These are phyloP conservation scores for Pseudomyrmex cubaensis DNA, from an alignment of 1,140 invertebrate species.

Conservation along the genomic window DNA sequence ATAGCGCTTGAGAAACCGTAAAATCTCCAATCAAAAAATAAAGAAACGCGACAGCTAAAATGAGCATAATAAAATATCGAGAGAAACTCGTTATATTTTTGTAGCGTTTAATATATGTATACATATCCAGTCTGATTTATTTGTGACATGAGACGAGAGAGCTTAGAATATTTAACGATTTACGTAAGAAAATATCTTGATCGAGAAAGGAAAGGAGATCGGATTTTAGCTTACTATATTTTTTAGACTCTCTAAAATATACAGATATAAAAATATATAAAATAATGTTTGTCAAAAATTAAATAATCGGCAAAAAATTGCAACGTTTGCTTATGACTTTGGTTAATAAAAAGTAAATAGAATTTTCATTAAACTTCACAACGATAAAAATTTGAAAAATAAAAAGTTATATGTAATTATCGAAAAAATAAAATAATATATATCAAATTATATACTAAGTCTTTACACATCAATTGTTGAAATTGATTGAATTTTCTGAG, in stretches of 20 bases:
- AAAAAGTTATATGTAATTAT: too few species aligned
- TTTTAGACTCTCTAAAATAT: too few species aligned
- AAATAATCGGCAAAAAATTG: neutral
- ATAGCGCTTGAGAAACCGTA: constrained; percentile 14
- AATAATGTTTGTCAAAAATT: neutral
- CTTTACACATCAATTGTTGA: neutral
- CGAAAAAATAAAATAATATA: constrained; percentile 15
- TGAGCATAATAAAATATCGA: constrained; percentile 61
- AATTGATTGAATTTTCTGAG: neutral
- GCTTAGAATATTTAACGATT: constrained; percentile 27
- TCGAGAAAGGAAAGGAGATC: neutral
- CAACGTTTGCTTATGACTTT: neutral
- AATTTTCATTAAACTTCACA: neutral
- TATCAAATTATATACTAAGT: neutral
- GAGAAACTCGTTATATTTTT: constrained; percentile 62
- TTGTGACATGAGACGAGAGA: constrained; percentile 14
- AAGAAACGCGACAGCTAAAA: constrained; percentile 49
- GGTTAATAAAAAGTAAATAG: neutral
- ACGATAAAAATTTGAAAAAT: neutral
- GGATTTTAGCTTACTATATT: neutral
- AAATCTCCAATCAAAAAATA: constrained; percentile 28
- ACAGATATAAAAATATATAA: neutral
- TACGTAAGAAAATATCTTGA: constrained; percentile 21
- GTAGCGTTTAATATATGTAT: neutral
- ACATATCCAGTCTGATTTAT: neutral